A percentile compares a stretch with the other conserved stretches of the same genome.
phyloP scores from a whole-genome alignment of 2,888 invertebrate genomes.

The Philonicus albiceps region DNA sequence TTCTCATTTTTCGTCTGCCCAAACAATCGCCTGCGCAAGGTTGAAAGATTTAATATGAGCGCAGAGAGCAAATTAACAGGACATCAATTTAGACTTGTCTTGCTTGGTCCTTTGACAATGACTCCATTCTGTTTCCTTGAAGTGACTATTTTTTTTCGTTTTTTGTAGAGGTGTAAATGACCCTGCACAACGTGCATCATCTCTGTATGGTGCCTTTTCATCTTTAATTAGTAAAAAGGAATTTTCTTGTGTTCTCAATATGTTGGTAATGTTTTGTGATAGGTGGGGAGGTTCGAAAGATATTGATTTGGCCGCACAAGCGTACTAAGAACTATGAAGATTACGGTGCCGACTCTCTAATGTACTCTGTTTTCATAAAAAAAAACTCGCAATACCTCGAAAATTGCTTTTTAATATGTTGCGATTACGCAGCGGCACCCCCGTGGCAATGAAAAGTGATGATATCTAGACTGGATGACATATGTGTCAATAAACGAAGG shows the following conservation, averaged over 20 bases:
- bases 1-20: slow-evolving; percentile 1
- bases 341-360: background rate
- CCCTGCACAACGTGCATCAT: slow-evolving; percentile 42
- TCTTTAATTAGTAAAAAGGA: background rate
- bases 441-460: slow-evolving; percentile 24
- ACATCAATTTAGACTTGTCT: slow-evolving; percentile 28
- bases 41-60: background rate
- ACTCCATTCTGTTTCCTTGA: slow-evolving; percentile 23
- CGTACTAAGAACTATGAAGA: background rate
- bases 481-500: slow-evolving; percentile 46
- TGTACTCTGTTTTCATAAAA: background rate
- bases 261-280: background rate
- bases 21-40: background rate
- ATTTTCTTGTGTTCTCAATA: background rate
- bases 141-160: slow-evolving; percentile 27
- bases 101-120: background rate
- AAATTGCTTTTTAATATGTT: slow-evolving; percentile 33
- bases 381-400: background rate
- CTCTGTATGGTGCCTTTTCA: slow-evolving; percentile 43
- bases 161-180: slow-evolving; percentile 46
- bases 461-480: slow-evolving; percentile 45
- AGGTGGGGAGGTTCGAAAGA: slow-evolving; percentile 41
- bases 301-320: slow-evolving; percentile 40
- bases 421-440: background rate
- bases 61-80: slow-evolving; percentile 33